Conservation (phyloP, 64 coral and sea anemone species). For the Orbicella faveolata region DNA sequence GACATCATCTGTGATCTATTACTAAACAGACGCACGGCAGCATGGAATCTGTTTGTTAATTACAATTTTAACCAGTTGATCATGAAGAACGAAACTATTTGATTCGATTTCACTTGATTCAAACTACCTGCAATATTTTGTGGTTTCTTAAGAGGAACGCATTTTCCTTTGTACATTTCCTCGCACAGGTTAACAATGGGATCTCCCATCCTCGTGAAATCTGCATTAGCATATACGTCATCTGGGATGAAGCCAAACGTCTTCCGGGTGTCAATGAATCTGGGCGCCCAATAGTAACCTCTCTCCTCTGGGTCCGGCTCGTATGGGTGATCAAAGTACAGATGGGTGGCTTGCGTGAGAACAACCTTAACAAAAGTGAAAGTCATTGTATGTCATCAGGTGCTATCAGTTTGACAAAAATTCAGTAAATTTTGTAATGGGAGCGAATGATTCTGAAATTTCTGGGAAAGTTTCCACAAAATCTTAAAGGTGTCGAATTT, state of each 20-base stretch:
- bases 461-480: too few species aligned
- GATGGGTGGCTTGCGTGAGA: constrained; percentile 87
- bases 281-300: constrained; percentile 95
- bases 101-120: background rate
- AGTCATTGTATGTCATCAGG: background rate
- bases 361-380: constrained; percentile 57
- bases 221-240: constrained; percentile 84
- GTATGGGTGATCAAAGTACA: constrained; percentile 94
- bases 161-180: constrained; percentile 94
- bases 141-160: constrained; percentile 75
- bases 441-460: too few species aligned
- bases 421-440: too few species aligned
- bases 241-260: constrained; percentile 92
- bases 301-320: constrained; percentile 95
- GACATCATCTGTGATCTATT: too few species aligned
- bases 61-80: too few species aligned
- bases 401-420: too few species aligned
- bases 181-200: constrained; percentile 77
- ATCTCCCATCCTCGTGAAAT: constrained; percentile 90
- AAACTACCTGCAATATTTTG: constrained; percentile 83
- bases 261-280: constrained; percentile 89
- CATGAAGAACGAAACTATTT: background rate
- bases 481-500: too few species aligned
- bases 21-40: too few species aligned
- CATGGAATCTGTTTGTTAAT: too few species aligned